Evolutionary conservation across 2,113 vertebrate genomes (phyloP), one percentile per base, ranked within the genome.

Genomic region (Mionectes macconnelli): DNA sequence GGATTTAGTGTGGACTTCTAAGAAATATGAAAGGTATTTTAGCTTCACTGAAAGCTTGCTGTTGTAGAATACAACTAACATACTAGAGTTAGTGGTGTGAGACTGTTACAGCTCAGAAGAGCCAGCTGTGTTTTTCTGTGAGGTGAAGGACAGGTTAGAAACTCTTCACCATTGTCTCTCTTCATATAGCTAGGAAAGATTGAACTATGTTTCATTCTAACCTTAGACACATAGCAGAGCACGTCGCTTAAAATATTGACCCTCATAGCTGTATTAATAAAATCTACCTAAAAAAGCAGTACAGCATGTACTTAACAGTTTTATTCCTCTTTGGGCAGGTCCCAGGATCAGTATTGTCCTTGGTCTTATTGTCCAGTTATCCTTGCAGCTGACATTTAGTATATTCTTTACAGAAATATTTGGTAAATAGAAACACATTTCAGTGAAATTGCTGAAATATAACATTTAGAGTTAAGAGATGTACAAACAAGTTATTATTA

Each of bases 281-380:
- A 87, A 50, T 35, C 6, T 10, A 84, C 44, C 5, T 45, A 4
- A 63, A 68, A 60, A 72, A 45, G 8, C 12, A 21, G 33, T 79
- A 28, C 21, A 40, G 4, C 1, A 0, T 1, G 2, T 77, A 57
- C 35, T 80, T 85, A 14, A 62, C 0, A 17, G 44, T 76, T 89
- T 76, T 66, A 56, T 78, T 94, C 19, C 19, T 64, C 5, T 40
- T 73, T 72, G 67, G 39, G 10, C 40, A 21, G 4, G 11, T 82
- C 10, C 22, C 1, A 5, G 17, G 10, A 45, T 73, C 45, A 22
- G 4, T 88, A 35, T 42, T 66, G 22, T 62, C 11, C 12, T 92
- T 28, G 25, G 2, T 67, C 21, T 55, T 73, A 44, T 23, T 66
- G 74, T 87, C 19, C 9, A 55, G 0, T 67, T 23, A 17, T 69